Base-by-base conservation (phyloP, 92 coral and sea anemone species). In the Heliopora coerulea region DNA sequence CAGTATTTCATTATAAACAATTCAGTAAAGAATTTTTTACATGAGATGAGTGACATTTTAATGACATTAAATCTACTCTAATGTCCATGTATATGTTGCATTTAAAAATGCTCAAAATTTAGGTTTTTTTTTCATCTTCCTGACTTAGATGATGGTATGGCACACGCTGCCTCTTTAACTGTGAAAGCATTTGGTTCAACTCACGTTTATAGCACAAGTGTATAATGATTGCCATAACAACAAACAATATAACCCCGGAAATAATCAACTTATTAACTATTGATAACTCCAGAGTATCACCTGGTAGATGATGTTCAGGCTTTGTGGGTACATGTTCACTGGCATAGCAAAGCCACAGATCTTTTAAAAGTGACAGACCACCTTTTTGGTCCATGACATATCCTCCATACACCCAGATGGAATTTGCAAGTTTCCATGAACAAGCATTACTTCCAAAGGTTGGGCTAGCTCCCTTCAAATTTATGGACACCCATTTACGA, bases 341-440 rank as follows among this genome's bases (percentile, higher is more conserved):
- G 20, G 68, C 63, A 58, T 83, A 80, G 54, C 82, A 86, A 74
- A 78, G 40, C 97, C 97, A 92, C 20, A 92, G 74, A 76, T 92
- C 97, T 19, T 86, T 74, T 65, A 87, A 32, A 58, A 92, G 82
- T 26, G 74, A 63, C 44, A 56, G 66, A 13, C 30, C 77, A 40
- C 78, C 74, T 54, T 61, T 57, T 12, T 78, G 69, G 40, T 86
- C 62, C 23, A 72, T 78, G 57, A 85, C 88, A 56, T 85, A 89
- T 2, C 97, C 97, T 7, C 97, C 97, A 80, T 86, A 92, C 84
- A 92, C 35, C 92, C 89, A 87, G 77, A 92, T 62, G 56, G 77
- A 28, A 0, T 86, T 96, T 19, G 39, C 24, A 35, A 83, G 84
- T 9, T 64, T 49, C 97, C 97, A 92, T 13, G 85, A 60, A 15